phyloP scores from a whole-genome alignment of 2,797 vertebrate genomes.

The Melanogrammus aeglefinus region DNA sequence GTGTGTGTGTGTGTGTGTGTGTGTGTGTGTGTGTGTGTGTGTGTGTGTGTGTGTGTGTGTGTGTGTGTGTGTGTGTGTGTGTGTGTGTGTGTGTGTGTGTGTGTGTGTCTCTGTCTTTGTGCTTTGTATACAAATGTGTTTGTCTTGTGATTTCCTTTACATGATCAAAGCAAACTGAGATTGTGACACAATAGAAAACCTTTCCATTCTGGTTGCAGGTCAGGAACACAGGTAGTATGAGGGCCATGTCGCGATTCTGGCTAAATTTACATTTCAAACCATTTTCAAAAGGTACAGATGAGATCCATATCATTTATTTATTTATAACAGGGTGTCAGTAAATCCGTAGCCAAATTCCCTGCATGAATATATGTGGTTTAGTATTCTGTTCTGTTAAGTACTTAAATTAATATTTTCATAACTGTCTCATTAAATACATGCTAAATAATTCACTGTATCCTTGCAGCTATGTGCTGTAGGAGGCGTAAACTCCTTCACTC shows the following conservation, averaged over 20 bases:
- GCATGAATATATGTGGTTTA: neutral
- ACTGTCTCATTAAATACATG: constrained; percentile 53
- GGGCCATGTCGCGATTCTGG: neutral
- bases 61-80: too few species aligned
- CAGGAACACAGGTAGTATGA: neutral
- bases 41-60: too few species aligned
- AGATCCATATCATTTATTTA: neutral
- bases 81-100: too few species aligned
- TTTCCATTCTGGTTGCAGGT: neutral
- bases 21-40: too few species aligned
- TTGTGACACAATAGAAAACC: neutral
- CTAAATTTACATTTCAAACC: neutral
- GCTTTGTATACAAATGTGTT: neutral
- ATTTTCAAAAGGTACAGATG: neutral
- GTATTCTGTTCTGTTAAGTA: constrained; percentile 25
- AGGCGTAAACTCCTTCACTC: constrained; percentile 43
- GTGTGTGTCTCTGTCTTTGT: neutral
- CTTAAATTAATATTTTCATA: constrained; percentile 57
- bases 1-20: too few species aligned
- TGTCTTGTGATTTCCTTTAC: neutral
- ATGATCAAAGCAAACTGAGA: neutral
- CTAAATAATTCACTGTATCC: constrained; percentile 71
- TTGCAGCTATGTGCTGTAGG: constrained; percentile 68
- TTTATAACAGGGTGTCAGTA: neutral
- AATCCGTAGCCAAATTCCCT: neutral